phyloP scores from a whole-genome alignment of 53 echinoderm and acorn worm genomes.

The Zoroaster sp. region DNA sequence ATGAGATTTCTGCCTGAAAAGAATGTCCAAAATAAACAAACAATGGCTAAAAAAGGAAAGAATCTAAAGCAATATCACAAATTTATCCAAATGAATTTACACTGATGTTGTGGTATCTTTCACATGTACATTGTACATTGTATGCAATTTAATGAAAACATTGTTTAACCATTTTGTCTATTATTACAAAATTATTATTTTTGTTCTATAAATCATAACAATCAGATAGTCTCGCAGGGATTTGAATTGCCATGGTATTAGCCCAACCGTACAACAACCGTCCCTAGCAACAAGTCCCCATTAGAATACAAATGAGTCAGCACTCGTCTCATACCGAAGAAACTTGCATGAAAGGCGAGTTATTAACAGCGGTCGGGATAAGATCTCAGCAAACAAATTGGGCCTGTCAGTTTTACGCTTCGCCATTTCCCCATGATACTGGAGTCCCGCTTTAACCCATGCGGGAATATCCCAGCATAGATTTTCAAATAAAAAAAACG shows the following conservation, averaged over 20 bases:
- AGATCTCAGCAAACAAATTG: constrained; percentile 52
- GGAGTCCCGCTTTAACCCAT: constrained; percentile 7
- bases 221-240: background rate
- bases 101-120: too few species aligned
- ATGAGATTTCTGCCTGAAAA: background rate
- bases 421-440: constrained; percentile 4
- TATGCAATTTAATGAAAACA: too few species aligned
- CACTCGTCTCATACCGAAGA: background rate
- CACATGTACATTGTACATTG: too few species aligned
- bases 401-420: constrained; percentile 2
- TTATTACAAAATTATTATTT: background rate
- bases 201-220: background rate
- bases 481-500: constrained; percentile 1
- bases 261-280: background rate
- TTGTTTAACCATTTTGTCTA: background rate
- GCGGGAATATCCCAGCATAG: constrained; percentile 38
- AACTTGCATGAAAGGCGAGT: constrained; percentile 29
- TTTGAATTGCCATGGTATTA: background rate
- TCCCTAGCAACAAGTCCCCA: constrained; percentile 29
- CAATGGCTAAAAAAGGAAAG: background rate
- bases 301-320: constrained; percentile 19
- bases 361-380: constrained; percentile 20
- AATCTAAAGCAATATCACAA: background rate
- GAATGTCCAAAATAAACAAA: background rate
- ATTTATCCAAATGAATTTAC: too few species aligned